phyloP scores from a whole-genome alignment of 2,113 vertebrate species.

The Cochlearius cochlearius region DNA sequence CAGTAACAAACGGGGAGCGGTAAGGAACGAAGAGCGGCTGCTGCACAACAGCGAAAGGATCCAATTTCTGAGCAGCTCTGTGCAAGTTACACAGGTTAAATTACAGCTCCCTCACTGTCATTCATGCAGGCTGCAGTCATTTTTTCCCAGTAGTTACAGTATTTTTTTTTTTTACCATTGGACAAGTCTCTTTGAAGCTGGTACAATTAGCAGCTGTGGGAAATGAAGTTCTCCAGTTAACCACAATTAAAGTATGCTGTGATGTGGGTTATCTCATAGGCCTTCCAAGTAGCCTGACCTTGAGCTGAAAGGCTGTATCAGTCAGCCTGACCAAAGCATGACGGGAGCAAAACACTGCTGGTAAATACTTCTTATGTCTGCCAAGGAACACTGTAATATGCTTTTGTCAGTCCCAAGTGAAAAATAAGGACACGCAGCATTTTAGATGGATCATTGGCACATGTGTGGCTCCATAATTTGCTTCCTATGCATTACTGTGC shows the following conservation, averaged over 20 bases:
- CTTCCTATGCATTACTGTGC: background rate
- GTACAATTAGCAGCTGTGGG: background rate
- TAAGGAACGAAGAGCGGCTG: background rate
- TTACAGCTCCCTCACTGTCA: conserved; percentile 37
- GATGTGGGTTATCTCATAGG: background rate
- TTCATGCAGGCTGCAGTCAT: conserved; percentile 37
- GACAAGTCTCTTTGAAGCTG: conserved; percentile 16
- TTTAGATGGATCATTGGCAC: background rate
- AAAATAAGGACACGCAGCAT: background rate
- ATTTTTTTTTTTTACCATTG: background rate
- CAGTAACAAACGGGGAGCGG: background rate
- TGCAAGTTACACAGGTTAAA: conserved; percentile 19
- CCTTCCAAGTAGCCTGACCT: background rate
- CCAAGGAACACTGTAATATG: background rate
- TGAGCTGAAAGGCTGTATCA: background rate
- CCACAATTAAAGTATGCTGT: background rate
- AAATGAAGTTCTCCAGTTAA: conserved; percentile 37
- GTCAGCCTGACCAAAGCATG: background rate
- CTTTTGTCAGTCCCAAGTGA: conserved; percentile 5
- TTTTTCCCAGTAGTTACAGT: conserved; percentile 21
- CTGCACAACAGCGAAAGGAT: background rate
- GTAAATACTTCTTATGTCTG: background rate
- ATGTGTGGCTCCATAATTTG: background rate
- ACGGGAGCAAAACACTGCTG: background rate
- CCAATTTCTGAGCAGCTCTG: conserved; percentile 10